phyloP scores from a whole-genome alignment of 2,797 vertebrate species.

The Pelochelys cantorii region DNA sequence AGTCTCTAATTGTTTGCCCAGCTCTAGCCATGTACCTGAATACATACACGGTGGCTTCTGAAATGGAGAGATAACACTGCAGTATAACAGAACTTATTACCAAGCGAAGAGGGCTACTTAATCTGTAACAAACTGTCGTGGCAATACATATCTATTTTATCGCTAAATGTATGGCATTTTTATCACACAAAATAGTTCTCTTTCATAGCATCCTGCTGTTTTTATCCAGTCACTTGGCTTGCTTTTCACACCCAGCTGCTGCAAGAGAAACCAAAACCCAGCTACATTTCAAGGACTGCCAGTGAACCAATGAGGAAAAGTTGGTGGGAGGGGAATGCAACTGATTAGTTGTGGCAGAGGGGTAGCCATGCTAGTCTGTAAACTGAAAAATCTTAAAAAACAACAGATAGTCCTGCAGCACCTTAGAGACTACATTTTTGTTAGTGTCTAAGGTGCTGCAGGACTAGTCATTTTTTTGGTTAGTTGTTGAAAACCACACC shows the following conservation, averaged over 20 bases:
- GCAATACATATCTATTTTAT: neutral
- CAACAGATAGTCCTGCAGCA: no score
- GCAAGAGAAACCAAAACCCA: slow-evolving; percentile 5
- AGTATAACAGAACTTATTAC: neutral
- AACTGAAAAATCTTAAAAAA: no score
- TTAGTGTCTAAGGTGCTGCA: no score
- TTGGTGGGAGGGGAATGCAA: neutral
- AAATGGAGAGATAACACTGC: neutral
- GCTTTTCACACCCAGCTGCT: slow-evolving; percentile 9
- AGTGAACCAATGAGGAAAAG: neutral
- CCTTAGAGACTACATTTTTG: no score
- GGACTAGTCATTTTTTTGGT: no score
- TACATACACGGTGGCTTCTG: neutral
- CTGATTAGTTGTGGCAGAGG: neutral
- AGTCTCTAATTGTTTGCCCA: neutral
- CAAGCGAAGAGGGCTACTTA: neutral
- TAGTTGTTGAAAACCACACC: neutral
- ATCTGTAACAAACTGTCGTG: neutral
- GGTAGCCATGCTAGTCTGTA: no score
- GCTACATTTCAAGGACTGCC: neutral
- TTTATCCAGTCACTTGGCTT: neutral
- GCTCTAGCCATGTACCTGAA: neutral
- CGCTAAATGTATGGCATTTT: slow-evolving; percentile 20
- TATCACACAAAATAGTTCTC: neutral
- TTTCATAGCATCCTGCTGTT: slow-evolving; percentile 15